Percentiles rank a stretch among this genome's conserved stretches.
phyloP scores from a whole-genome alignment of 2,113 vertebrate species.

The Panurus biarmicus region DNA sequence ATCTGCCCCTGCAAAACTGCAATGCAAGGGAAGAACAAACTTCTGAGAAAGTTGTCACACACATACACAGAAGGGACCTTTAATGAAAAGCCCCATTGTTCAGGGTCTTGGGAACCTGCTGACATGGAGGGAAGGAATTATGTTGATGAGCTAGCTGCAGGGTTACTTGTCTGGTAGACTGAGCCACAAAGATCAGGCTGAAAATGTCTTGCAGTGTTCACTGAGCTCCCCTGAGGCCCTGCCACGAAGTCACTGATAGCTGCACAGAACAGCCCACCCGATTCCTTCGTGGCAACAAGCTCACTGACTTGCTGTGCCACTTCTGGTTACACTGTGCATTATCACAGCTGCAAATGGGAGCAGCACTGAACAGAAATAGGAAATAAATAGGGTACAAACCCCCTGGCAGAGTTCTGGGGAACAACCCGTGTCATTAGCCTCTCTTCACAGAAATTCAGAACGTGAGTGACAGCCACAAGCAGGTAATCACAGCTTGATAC shows the following conservation, averaged over 20 bases:
- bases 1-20: not conserved
- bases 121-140: conserved; percentile 35
- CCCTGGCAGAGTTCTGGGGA: not conserved
- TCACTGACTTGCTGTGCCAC: not conserved
- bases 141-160: conserved; percentile 31
- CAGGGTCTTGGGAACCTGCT: conserved; percentile 45
- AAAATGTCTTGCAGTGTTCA: not conserved
- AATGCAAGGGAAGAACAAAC: not conserved
- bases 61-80: not conserved
- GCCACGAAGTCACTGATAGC: not conserved
- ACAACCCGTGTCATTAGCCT: not conserved
- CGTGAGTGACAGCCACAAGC: not conserved
- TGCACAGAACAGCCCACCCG: rapidly evolving
- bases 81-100: conserved; percentile 48
- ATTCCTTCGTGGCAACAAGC: not conserved
- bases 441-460: not conserved
- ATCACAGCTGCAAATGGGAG: rapidly evolving
- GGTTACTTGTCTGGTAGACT: not conserved
- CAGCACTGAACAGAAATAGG: not conserved
- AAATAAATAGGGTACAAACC: not conserved
- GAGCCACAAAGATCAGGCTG: not conserved
- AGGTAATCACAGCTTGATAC: not conserved
- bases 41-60: not conserved
- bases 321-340: not conserved
- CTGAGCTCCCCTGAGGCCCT: not conserved